Evolutionary conservation across 1,140 invertebrate genomes (phyloP).

Genomic region (Aleiodes sp.): DNA sequence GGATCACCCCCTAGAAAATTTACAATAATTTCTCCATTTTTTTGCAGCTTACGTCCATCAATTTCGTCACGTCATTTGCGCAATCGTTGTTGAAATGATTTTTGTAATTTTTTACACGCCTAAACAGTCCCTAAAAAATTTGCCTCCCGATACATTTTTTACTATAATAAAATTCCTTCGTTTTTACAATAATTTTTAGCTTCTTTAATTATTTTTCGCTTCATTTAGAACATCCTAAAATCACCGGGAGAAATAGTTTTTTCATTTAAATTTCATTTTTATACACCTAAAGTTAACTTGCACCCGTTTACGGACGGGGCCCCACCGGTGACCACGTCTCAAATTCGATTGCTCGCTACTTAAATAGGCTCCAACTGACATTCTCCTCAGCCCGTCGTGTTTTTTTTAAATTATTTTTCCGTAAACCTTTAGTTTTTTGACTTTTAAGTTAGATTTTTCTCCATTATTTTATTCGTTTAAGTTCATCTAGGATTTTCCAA

Average conservation of each 20-base stretch:
- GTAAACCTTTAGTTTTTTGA: conserved; percentile 33
- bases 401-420: no score
- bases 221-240: conserved; percentile 54
- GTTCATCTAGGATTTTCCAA: conserved; percentile 45
- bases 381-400: conserved; percentile 30
- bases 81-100: conserved; percentile 26
- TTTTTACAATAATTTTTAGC: conserved; percentile 61
- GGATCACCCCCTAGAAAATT: conserved; percentile 52
- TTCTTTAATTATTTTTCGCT: no score
- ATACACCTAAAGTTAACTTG: conserved; percentile 60
- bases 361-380: conserved; percentile 25
- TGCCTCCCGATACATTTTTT: conserved; percentile 39
- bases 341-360: conserved; percentile 31
- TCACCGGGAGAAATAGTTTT: conserved; percentile 52
- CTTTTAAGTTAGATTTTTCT: conserved; percentile 14
- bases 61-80: conserved; percentile 10
- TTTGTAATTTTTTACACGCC: conserved; percentile 21
- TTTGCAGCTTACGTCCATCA: conserved; percentile 32
- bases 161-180: conserved; percentile 56
- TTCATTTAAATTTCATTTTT: conserved; percentile 43
- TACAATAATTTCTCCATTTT: conserved; percentile 51
- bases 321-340: conserved; percentile 51
- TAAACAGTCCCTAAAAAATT: conserved; percentile 38
- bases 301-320: conserved; percentile 57
- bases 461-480: neutral